Evolutionary conservation across 2,797 vertebrate genomes (phyloP).

Genomic region (Lepus oiostolus): DNA sequence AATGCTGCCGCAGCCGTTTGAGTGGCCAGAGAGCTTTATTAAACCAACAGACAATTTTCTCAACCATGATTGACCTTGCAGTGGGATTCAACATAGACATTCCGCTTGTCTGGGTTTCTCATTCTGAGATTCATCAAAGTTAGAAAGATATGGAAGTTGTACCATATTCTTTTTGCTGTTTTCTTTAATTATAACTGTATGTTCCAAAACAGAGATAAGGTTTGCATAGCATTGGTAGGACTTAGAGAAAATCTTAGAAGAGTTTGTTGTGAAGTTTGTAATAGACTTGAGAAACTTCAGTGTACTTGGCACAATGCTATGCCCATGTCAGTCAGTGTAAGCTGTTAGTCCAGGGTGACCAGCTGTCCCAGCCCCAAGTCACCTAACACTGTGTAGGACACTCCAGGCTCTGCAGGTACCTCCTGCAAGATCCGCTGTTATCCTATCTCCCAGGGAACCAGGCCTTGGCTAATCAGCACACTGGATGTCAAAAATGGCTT

Average conservation of each 20-base stretch:
- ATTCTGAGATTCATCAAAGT: background rate
- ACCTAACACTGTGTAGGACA: background rate
- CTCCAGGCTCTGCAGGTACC: background rate
- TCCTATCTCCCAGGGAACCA: background rate
- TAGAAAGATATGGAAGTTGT: background rate
- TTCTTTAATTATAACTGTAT: background rate
- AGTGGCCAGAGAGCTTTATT: conserved; percentile 1
- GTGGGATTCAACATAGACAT: conserved; percentile 50
- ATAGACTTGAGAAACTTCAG: background rate
- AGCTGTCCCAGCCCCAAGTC: background rate
- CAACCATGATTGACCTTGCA: background rate
- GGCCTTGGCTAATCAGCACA: background rate
- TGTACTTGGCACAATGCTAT: background rate
- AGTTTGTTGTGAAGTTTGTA: conserved; percentile 6
- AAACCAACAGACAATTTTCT: conserved; percentile 41
- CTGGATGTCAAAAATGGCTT: background rate
- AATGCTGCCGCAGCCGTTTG: conserved; percentile 19
- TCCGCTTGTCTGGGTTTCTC: conserved; percentile 42
- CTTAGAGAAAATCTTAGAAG: background rate
- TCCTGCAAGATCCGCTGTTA: background rate
- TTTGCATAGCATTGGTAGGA: background rate
- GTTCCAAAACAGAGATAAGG: background rate
- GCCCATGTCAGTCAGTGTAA: background rate
- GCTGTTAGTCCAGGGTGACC: background rate
- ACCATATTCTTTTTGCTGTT: background rate